Evolutionary conservation across 2,888 invertebrate species (phyloP), one percentile per base, ranked within the genome.

Genomic region (Crocallis elinguaria): DNA sequence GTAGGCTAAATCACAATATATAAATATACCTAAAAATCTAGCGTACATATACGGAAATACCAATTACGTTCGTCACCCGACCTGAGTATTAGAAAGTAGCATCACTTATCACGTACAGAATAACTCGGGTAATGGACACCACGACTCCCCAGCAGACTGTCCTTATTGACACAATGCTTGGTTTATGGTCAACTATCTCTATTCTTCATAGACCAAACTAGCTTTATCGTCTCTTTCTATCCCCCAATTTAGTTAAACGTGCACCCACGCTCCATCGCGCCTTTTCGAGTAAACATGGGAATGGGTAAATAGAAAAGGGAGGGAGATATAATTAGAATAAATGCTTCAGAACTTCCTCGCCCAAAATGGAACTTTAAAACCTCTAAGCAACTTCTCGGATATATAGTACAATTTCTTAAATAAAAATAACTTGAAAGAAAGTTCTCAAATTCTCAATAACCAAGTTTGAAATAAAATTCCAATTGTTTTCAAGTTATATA

Each of bases 321-420:
- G 85, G 79, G 82, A 80, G 84, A 76, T 88, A 89, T 88, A 89
- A 90, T 90, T 88, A 90, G 89, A 90, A 88, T 83, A 79, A 84
- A 87, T 81, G 81, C 80, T 74, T 73, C 73, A 71, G 75, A 72
- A 73, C 76, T 78, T 77, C 73, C 69, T 72, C 66, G 62, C 66
- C 63, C 57, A 62, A 69, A 63, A 65, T 60, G 27, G 57, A 41
- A 50, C 51, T 68, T 68, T 45, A 64, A 59, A 46, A 51, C 35
- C 36, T 45, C 43, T 42, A 36, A 32, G 32, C 35, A 16, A 27
- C 29, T 49, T 45, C 37, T 25, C 38, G 7, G 35, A n/a, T n/a
- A n/a, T n/a, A n/a, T n/a, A n/a, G n/a, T n/a, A n/a, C 30, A 41
- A 46, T 37, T 45, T 38, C 42, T 48, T 48, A 25, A 37, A 7